Percentiles rank a stretch among this genome's conserved stretches.
These are phyloP conservation scores for Lerema accius DNA, from an alignment of 1,140 invertebrate genomes.

Conservation along the genomic window DNA sequence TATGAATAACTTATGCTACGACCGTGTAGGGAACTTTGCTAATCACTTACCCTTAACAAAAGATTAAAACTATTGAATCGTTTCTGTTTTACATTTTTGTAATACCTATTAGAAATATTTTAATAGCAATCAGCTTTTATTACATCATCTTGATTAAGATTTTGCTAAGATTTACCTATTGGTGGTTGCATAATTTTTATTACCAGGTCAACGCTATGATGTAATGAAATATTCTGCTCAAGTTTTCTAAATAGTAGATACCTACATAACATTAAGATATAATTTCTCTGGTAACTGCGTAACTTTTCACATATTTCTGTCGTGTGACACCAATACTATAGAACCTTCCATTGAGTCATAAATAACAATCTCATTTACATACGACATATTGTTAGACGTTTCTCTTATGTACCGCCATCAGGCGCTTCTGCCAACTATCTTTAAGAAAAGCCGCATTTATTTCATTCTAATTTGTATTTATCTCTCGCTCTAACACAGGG, in stretches of 20 bases:
- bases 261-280: slow-evolving; percentile 15
- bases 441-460: slow-evolving; percentile 70
- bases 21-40: too few relatives aligned
- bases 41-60: too few relatives aligned
- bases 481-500: slow-evolving; percentile 53
- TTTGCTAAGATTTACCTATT: too few relatives aligned
- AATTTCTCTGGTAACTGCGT: slow-evolving; percentile 30
- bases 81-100: too few relatives aligned
- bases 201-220: too few relatives aligned
- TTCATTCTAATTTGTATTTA: slow-evolving; percentile 66
- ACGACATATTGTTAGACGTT: slow-evolving; percentile 66
- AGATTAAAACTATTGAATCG: too few relatives aligned
- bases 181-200: too few relatives aligned
- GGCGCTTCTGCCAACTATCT: slow-evolving; percentile 74
- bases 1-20: too few relatives aligned
- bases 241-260: background rate
- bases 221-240: background rate
- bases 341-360: slow-evolving; percentile 50
- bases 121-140: too few relatives aligned
- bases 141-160: too few relatives aligned
- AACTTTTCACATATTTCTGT: slow-evolving; percentile 66
- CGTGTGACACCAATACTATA: slow-evolving; percentile 63
- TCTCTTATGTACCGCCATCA: slow-evolving; percentile 62
- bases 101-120: too few relatives aligned
- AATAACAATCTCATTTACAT: slow-evolving; percentile 77